Base-by-base conservation (phyloP, 2,888 invertebrate genomes). In the Erebia ligea region DNA sequence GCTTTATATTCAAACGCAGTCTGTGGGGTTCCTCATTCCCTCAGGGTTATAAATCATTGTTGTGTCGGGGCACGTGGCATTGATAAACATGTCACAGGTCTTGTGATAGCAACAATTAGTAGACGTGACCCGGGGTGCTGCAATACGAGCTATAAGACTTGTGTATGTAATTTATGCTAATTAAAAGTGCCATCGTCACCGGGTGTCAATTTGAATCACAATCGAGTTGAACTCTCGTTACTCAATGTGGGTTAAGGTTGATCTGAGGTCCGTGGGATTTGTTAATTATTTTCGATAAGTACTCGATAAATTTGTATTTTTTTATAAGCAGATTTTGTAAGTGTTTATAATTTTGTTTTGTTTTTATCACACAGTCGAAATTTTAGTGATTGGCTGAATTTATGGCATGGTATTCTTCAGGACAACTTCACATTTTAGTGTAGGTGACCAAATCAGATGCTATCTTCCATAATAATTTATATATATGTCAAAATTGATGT, bases 191-290 rank as follows among this genome's bases (percentile, higher is more conserved):
- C 72, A 76, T 73, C 76, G 69, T 68, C 73, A 67, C 72, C 72
- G 66, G 15, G 59, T 72, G 69, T 75, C 70, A 70, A 76, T 81
- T 77, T 76, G 77, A 77, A 79, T 78, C 75, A 77, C 78, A 80
- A 80, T 80, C 72, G 70, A 73, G 70, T 76, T 76, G 75, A 75
- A 76, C 69, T 74, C 69, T 71, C 63, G 68, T 70, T 72, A 59
- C 70, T 52, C 68, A 63, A 79, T 77, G 69, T 78, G 70, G 80
- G 81, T 78, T 78, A 80, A 80, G 80, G 80, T 76, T 76, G 70
- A 15, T 34, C 13, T 17, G 45, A 25, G 45, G 45, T 25, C 42
- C 48, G 25, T 58, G 25, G 58, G 48, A 66, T 52, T 68, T 40
- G 50, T 61, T n/a, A 58, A 56, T 56, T 40, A 8, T 40, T 52